Conservation (phyloP, 1,140 invertebrate genomes). For the Danaus melanippus region DNA sequence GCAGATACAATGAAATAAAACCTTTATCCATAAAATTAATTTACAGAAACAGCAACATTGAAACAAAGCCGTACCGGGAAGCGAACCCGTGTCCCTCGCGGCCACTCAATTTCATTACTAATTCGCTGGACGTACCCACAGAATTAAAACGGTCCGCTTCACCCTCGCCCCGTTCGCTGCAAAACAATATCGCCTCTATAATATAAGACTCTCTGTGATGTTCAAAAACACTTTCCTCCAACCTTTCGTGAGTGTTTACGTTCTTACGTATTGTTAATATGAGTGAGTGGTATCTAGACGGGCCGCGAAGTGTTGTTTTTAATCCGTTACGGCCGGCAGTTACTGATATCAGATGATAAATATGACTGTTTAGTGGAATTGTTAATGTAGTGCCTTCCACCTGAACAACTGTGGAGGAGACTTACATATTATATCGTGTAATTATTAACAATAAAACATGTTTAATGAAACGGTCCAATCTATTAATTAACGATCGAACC, state of each 20-base stretch:
- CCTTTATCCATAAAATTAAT: conserved; percentile 38
- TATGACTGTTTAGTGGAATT: conserved; percentile 32
- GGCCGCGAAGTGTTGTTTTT: conserved; percentile 43
- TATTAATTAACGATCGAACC: too few relatives aligned
- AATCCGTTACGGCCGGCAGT: conserved; percentile 42
- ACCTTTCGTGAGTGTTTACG: too few relatives aligned
- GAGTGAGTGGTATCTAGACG: conserved; percentile 31
- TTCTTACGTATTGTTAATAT: conserved; percentile 7
- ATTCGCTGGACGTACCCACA: conserved; percentile 42
- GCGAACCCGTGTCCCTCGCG: conserved; percentile 34
- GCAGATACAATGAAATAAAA: conserved; percentile 25
- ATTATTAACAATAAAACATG: too few relatives aligned
- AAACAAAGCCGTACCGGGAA: conserved; percentile 23
- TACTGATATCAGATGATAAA: conserved; percentile 32
- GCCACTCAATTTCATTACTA: conserved; percentile 55
- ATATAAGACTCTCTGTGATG: conserved; percentile 6
- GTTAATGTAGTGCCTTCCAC: neutral
- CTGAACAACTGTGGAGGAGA: neutral
- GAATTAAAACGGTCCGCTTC: conserved; percentile 34
- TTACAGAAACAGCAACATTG: conserved; percentile 30
- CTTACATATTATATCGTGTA: too few relatives aligned
- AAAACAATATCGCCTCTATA: neutral
- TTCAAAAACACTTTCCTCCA: too few relatives aligned
- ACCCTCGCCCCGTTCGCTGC: conserved; percentile 4
- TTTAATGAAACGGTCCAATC: too few relatives aligned